Base-by-base conservation (phyloP, 2,888 invertebrate genomes). In the Nebria salina region DNA sequence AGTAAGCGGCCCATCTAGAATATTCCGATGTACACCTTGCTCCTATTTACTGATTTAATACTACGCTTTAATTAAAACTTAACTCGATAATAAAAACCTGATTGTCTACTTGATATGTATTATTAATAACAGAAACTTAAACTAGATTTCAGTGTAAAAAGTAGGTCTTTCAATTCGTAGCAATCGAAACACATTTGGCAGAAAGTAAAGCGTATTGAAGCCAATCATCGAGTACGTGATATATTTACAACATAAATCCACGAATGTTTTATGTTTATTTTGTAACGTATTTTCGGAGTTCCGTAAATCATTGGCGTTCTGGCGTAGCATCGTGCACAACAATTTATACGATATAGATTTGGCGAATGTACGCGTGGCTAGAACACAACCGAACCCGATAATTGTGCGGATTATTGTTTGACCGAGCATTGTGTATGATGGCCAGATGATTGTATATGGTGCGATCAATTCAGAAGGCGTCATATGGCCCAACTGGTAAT, bases 231-330 rank as follows among this genome's bases (percentile, higher is more conserved):
- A 93, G 87, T 95, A 97, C 41, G 94, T 94, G 82, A 96, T 90
- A 89, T 95, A 97, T 87, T 96, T 97, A 86, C 95, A 94, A 82
- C 94, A 92, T 84, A 97, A 91, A 86, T 97, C 97, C 0, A 97
- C 94, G 43, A 94, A 90, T 75, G 94, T 92, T 87, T 95, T 94
- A 85, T 94, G 92, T 85, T 92, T 92, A 86, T 94, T 94, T 84
- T 93, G 91, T 74, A 93, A 88, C 15, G 92, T 92, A 87, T 94
- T 90, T 84, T 92, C 91, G 0, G 94, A 93, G 84, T 92, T 91
- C 85, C 92, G 90, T 15, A 95, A 89, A 88, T 93, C 91, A 86
- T 92, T 91, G 84, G 92, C 91, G 86, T 95, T 93, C 77, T 93
- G 90, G 76, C 92, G 92, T 9, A 95, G 90, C 65, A 96, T 87